phyloP scores from a whole-genome alignment of 2,888 invertebrate genomes.

The Caenorhabditis sp. region DNA sequence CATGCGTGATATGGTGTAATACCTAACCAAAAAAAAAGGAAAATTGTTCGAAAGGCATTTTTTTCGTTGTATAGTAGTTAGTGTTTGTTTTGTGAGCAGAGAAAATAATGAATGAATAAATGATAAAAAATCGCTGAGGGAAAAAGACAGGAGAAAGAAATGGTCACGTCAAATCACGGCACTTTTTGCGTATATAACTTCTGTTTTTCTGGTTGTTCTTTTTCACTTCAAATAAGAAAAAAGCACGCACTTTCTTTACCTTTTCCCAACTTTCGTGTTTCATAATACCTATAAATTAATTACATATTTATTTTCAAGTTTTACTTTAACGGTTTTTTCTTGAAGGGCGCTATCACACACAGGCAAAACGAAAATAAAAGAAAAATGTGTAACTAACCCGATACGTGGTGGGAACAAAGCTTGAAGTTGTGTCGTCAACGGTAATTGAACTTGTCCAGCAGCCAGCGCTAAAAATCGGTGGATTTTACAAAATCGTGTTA shows the following conservation, averaged over 20 bases:
- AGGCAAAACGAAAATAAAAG: slow-evolving; percentile 18
- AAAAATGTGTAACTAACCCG: slow-evolving; percentile 44
- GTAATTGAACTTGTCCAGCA: slow-evolving; percentile 53
- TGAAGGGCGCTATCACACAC: slow-evolving; percentile 25
- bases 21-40: neutral
- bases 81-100: slow-evolving; percentile 18
- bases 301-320: neutral
- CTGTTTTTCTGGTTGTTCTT: neutral
- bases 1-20: slow-evolving; percentile 39
- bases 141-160: slow-evolving; percentile 27
- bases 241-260: slow-evolving; percentile 31
- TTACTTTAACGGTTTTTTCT: neutral
- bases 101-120: neutral
- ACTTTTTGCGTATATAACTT: slow-evolving; percentile 26
- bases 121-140: slow-evolving; percentile 7
- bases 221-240: slow-evolving; percentile 31
- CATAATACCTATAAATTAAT: neutral
- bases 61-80: neutral
- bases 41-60: neutral
- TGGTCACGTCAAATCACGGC: slow-evolving; percentile 47
- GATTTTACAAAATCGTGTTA: neutral
- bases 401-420: slow-evolving; percentile 58
- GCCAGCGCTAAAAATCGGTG: slow-evolving; percentile 56
- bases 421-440: slow-evolving; percentile 63
- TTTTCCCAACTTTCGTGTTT: neutral